Base-by-base conservation (phyloP, 2,888 invertebrate genomes). In the Notocelia uddmanniana region DNA sequence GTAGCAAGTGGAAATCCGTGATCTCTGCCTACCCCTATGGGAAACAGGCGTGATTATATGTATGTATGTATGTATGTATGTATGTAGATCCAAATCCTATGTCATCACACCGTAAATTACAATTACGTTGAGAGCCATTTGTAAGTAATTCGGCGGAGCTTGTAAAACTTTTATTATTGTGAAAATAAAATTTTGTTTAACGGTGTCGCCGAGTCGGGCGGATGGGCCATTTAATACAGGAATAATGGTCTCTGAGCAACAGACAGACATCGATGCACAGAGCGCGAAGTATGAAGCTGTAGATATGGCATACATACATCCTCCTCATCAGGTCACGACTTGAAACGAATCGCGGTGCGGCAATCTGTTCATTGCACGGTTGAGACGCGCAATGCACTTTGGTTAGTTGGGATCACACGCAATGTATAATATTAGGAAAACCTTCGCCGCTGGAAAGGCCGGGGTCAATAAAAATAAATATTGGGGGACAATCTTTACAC, bases 201-300 rank as follows among this genome's bases (percentile, higher is more conserved):
- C 85, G 87, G 81, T 83, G 83, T 84, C 84, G 79, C 81, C 73
- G 77, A 75, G 79, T 80, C 81, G 76, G 81, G 80, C 78, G 77
- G 85, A 88, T 86, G 81, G 87, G 82, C 89, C 87, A 89, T 91
- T 90, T 87, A 86, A 89, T 89, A 86, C 85, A 67, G 77, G 78
- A 84, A 87, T 91, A 90, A 90, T 85, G 85, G 86, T 77, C 82
- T 77, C 80, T 64, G 75, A 81, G 86, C 81, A 83, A 80, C 85
- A 87, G 86, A 83, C 83, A 84, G 81, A 81, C 85, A 84, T 85
- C 86, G 85, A 84, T 77, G 79, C 75, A 75, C 50, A 11, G 59
- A 58, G 31, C 50, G 31, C 59, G 73, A 74, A 68, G 67, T 50
- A 8, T 18, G 74, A 75, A 58, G 3, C n/a, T 48, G 8, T 13